Conservation (phyloP, 2,888 invertebrate genomes). For the Hedya salicella region DNA sequence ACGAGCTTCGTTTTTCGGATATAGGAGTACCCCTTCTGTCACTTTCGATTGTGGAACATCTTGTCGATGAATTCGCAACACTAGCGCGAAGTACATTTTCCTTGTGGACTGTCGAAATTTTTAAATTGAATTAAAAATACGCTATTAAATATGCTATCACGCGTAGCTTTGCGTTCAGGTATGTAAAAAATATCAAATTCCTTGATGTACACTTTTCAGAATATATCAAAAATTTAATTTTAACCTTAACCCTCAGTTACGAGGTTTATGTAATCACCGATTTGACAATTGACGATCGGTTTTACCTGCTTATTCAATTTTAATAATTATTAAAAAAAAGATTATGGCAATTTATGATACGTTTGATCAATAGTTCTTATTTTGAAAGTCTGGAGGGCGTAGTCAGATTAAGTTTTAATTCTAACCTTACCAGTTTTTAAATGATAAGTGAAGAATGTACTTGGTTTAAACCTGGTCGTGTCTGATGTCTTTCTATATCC, state of each 20-base stretch:
- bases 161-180: slow-evolving; percentile 88
- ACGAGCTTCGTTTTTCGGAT: too few relatives aligned
- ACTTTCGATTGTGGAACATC: not conserved
- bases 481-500: too few relatives aligned
- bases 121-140: slow-evolving; percentile 58
- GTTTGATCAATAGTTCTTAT: not conserved
- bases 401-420: not conserved
- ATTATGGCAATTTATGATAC: not conserved
- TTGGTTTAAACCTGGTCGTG: too few relatives aligned
- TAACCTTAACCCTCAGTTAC: slow-evolving; percentile 61
- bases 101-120: slow-evolving; percentile 65
- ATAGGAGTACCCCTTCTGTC: slow-evolving; percentile 1
- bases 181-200: slow-evolving; percentile 58
- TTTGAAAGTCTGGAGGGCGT: not conserved
- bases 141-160: slow-evolving; percentile 86
- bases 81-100: slow-evolving; percentile 72
- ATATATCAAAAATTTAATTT: slow-evolving; percentile 50
- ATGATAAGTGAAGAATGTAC: too few relatives aligned
- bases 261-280: slow-evolving; percentile 84
- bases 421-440: not conserved
- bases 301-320: slow-evolving; percentile 32
- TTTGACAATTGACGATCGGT: slow-evolving; percentile 60
- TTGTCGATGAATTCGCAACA: slow-evolving; percentile 53
- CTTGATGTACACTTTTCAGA: slow-evolving; percentile 21
- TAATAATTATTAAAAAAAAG: slow-evolving; percentile 4